Conservation (phyloP, 2,888 invertebrate species). For the Lucinisca nassula region DNA sequence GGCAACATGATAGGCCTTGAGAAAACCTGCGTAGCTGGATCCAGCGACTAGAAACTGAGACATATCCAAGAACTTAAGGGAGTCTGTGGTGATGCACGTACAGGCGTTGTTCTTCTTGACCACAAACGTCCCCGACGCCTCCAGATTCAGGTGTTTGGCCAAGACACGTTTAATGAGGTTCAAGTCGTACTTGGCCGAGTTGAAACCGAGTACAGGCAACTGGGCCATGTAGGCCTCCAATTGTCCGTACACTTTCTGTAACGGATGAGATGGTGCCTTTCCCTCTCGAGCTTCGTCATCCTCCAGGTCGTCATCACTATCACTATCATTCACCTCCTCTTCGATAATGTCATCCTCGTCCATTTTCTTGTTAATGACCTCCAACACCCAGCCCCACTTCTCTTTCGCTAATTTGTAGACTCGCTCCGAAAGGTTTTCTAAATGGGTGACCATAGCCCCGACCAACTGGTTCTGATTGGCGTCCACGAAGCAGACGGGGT, state of each 20-base stretch:
- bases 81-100: constrained; percentile 32
- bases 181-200: constrained; percentile 49
- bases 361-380: background rate
- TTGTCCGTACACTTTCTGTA: constrained; percentile 14
- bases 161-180: constrained; percentile 41
- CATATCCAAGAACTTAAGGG: constrained; percentile 60
- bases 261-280: background rate
- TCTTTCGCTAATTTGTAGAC: background rate
- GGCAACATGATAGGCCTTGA: constrained; percentile 52
- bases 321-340: background rate
- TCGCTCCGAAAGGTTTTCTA: background rate
- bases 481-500: constrained; percentile 39
- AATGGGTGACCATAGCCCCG: background rate
- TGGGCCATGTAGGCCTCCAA: constrained; percentile 22
- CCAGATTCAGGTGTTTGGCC: constrained; percentile 22
- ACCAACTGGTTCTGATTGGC: constrained; percentile 31
- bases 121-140: constrained; percentile 23
- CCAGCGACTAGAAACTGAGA: constrained; percentile 49
- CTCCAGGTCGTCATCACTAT: background rate
- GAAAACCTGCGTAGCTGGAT: constrained; percentile 44
- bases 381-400: constrained; percentile 18
- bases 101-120: constrained; percentile 39
- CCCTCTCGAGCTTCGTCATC: background rate
- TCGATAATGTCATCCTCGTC: background rate
- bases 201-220: constrained; percentile 49